These are phyloP conservation scores for Clepsis dumicolana DNA, from an alignment of 2,888 invertebrate genomes.

Conservation along the genomic window DNA sequence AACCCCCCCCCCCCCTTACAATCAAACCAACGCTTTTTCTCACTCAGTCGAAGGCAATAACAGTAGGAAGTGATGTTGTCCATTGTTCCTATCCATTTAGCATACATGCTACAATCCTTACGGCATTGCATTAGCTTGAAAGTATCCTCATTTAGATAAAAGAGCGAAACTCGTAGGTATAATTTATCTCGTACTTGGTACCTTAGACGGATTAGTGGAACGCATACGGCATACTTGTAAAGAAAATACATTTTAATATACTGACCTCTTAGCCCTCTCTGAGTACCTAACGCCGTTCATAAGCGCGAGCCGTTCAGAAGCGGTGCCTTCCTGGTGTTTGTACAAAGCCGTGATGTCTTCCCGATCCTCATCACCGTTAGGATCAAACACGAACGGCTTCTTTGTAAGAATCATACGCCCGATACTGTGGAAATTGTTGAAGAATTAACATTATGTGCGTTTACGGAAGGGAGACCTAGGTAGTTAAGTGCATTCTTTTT, in stretches of 20 bases:
- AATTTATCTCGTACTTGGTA: no score
- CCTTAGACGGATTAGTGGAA: background rate
- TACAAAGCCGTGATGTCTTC: constrained; percentile 90
- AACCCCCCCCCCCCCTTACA: no score
- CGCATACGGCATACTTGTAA: background rate
- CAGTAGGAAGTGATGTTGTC: no score
- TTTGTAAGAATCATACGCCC: constrained; percentile 92
- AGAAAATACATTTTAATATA: background rate
- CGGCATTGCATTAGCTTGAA: no score
- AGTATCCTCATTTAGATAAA: background rate
- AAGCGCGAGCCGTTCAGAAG: constrained; percentile 90
- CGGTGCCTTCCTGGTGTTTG: constrained; percentile 90
- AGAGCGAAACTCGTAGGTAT: background rate
- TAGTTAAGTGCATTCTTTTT: no score
- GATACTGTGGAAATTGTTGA: constrained; percentile 82
- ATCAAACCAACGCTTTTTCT: no score
- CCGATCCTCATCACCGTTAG: constrained; percentile 89
- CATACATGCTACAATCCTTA: no score
- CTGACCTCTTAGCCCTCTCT: constrained; percentile 87
- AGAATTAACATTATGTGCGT: background rate
- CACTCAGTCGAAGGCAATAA: no score
- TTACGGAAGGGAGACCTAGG: background rate
- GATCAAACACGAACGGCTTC: constrained; percentile 90
- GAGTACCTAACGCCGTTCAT: constrained; percentile 91
- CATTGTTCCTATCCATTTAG: no score